Conservation (phyloP, 2,797 vertebrate species). For the Ctenopoma kingsleyae region DNA sequence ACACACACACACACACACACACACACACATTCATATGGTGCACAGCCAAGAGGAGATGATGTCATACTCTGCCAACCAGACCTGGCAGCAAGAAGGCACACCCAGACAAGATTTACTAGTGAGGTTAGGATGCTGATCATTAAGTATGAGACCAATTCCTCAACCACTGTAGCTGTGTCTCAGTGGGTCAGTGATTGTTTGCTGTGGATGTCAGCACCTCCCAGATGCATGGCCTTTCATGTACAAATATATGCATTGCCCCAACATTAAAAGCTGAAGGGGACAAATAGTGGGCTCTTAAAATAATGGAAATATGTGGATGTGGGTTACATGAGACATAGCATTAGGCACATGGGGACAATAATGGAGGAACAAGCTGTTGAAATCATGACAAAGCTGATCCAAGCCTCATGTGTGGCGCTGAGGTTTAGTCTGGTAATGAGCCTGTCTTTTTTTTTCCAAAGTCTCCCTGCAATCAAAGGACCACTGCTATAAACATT, state of each 20-base stretch:
- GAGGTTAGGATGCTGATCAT: conserved; percentile 70
- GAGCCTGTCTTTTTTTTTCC: conserved; percentile 64
- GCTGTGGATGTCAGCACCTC: conserved; percentile 34
- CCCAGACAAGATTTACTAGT: conserved; percentile 70
- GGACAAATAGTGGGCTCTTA: conserved; percentile 43
- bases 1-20: conserved; percentile 8
- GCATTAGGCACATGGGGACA: conserved; percentile 29
- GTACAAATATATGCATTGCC: conserved; percentile 59
- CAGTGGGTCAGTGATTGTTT: conserved; percentile 43
- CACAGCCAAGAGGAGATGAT: conserved; percentile 63
- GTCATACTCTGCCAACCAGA: conserved; percentile 67
- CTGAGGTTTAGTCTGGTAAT: conserved; percentile 70
- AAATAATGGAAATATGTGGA: conserved; percentile 64
- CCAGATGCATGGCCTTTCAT: conserved; percentile 32
- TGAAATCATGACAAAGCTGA: conserved; percentile 49
- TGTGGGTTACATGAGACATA: conserved; percentile 50
- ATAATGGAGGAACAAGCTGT: conserved; percentile 39
- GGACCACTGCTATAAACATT: conserved; percentile 69
- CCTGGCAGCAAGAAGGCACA: conserved; percentile 60
- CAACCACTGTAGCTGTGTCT: conserved; percentile 32
- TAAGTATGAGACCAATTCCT: conserved; percentile 60
- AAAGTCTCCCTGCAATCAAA: conserved; percentile 71
- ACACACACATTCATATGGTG: conserved; percentile 54
- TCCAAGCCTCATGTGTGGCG: conserved; percentile 69
- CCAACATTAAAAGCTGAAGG: conserved; percentile 39